Conservation (phyloP, 2,888 invertebrate species). For the Lasioglossum calceatum region DNA sequence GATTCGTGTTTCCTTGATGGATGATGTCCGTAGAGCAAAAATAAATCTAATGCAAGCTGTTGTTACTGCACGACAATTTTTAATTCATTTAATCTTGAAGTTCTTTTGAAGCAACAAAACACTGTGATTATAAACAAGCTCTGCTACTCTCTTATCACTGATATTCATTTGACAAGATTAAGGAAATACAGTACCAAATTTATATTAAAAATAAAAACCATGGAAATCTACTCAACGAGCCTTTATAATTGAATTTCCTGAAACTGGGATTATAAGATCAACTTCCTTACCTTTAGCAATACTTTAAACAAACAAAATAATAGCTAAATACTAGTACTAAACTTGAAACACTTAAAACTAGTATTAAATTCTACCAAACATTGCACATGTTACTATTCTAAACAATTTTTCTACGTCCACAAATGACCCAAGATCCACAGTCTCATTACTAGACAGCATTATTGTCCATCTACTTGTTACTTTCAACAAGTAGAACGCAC, state of each 20-base stretch:
- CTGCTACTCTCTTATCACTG: background rate
- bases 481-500: background rate
- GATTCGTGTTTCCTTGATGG: background rate
- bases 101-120: background rate
- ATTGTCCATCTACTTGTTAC: background rate
- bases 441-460: background rate
- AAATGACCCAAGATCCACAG: background rate
- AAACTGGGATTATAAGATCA: background rate
- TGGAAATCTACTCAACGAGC: background rate
- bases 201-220: background rate
- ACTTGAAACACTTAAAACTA: too few species aligned
- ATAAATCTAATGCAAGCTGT: background rate
- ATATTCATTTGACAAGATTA: background rate
- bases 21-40: background rate
- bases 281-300: background rate
- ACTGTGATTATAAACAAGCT: background rate
- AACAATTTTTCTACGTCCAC: background rate
- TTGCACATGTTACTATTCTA: background rate
- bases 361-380: background rate
- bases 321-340: background rate
- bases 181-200: background rate
- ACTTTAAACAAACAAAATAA: background rate
- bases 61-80: background rate
- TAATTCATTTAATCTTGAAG: background rate
- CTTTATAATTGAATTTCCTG: background rate